These are phyloP conservation scores for Griposia aprilina DNA, from an alignment of 2,888 invertebrate genomes.

Conservation along the genomic window DNA sequence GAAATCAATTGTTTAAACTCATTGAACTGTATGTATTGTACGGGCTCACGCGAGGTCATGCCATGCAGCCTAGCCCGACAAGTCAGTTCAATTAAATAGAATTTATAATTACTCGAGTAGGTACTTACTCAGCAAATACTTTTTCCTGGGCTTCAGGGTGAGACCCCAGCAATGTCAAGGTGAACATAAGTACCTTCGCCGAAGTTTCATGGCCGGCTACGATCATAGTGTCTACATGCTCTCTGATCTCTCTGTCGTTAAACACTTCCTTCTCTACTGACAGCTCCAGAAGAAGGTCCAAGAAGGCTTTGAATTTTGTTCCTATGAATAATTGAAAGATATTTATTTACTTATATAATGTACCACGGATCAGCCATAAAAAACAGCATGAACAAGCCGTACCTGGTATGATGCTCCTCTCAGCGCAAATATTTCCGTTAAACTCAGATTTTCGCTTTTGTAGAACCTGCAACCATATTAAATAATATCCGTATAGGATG, in stretches of 20 bases:
- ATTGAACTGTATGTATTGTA: neutral
- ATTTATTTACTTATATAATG: neutral
- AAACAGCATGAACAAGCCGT: neutral
- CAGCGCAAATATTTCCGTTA: constrained; percentile 66
- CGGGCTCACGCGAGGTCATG: neutral
- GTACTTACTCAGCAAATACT: constrained; percentile 78
- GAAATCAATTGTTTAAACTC: neutral
- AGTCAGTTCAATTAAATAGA: neutral
- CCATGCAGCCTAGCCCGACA: neutral
- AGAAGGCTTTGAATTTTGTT: constrained; percentile 86
- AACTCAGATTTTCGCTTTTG: constrained; percentile 78
- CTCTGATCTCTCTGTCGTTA: constrained; percentile 88
- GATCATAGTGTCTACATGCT: constrained; percentile 91
- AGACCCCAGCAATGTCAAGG: constrained; percentile 82
- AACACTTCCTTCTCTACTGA: constrained; percentile 82
- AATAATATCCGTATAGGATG: neutral
- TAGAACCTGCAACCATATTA: constrained; percentile 72
- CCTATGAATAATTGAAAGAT: constrained; percentile 64
- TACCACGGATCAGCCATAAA: neutral
- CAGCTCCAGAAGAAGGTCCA: constrained; percentile 89
- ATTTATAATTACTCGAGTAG: neutral
- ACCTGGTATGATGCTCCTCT: constrained; percentile 73
- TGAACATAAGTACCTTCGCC: constrained; percentile 84
- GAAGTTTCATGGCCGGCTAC: constrained; percentile 90
- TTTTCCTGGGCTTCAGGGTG: constrained; percentile 83